Conservation (phyloP, 2,113 vertebrate species). For the Mormoops blainvillei region DNA sequence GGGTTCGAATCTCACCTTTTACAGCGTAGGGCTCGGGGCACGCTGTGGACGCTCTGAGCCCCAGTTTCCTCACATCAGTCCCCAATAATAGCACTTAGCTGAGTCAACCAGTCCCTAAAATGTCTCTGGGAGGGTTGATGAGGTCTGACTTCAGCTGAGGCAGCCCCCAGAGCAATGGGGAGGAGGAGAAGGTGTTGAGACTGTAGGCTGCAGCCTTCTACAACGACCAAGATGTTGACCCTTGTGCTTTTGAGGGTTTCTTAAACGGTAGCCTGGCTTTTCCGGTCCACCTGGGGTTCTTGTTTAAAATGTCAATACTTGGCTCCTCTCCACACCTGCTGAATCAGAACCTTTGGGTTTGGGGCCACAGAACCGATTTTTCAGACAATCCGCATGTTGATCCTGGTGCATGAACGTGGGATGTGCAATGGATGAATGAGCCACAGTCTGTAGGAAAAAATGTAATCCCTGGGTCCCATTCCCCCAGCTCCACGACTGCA, state of each 20-base stretch:
- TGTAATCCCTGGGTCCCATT: not conserved
- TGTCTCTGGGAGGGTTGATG: not conserved
- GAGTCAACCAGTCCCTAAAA: not conserved
- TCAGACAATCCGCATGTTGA: not conserved
- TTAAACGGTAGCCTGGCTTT: not conserved
- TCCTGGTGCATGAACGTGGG: not conserved
- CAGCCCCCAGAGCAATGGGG: not conserved
- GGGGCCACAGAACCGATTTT: not conserved
- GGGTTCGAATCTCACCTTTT: conserved; percentile 36
- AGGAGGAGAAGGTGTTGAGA: not conserved
- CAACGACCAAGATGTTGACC: not conserved
- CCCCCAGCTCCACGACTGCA: not conserved
- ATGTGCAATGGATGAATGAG: not conserved
- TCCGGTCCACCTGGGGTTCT: not conserved
- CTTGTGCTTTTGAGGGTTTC: not conserved
- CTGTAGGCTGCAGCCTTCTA: not conserved
- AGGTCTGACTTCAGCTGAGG: not conserved
- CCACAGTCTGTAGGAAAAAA: not conserved
- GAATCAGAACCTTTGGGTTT: not conserved
- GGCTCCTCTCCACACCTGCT: not conserved
- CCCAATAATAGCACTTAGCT: not conserved
- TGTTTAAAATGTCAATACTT: not conserved
- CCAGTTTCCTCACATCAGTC: not conserved
- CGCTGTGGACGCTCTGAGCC: not conserved
- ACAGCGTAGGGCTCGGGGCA: not conserved